phyloP scores from a whole-genome alignment of 2,113 vertebrate genomes.

The Echinops telfairi region DNA sequence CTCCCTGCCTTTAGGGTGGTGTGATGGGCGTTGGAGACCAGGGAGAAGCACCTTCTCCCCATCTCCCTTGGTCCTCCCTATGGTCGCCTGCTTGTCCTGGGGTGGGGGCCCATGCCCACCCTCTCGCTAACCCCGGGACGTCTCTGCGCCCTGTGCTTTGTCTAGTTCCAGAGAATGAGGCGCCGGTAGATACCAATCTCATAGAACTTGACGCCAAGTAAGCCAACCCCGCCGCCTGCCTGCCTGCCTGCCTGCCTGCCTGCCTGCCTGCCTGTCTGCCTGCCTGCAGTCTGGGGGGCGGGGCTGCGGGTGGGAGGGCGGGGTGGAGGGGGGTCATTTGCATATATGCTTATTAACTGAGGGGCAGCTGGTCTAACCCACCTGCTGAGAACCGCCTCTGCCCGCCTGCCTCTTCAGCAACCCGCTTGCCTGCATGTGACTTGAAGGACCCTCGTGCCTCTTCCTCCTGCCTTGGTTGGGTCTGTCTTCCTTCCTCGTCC shows the following conservation, averaged over 20 bases:
- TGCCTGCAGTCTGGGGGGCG: not conserved
- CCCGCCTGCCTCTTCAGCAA: constrained; percentile 77
- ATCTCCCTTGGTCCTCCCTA: not conserved
- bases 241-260: not conserved
- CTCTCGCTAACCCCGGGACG: constrained; percentile 49
- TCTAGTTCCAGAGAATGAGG: constrained; percentile 93
- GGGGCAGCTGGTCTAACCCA: constrained; percentile 48
- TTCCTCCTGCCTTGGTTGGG: constrained; percentile 78
- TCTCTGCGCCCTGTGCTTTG: constrained; percentile 71
- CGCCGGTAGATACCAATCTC: constrained; percentile 95
- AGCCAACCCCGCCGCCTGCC: constrained; percentile 77
- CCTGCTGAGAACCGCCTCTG: constrained; percentile 71
- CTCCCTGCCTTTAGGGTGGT: not conserved
- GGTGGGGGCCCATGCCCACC: not conserved
- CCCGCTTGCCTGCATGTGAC: constrained; percentile 80
- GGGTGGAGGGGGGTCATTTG: constrained; percentile 29
- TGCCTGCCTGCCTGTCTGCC: not conserved
- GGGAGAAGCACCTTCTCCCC: not conserved
- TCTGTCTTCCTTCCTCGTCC: constrained; percentile 74
- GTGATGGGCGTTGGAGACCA: not conserved
- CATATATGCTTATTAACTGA: constrained; percentile 69
- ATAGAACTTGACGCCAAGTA: constrained; percentile 98
- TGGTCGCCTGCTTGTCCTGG: not conserved
- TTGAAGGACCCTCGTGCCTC: constrained; percentile 78
- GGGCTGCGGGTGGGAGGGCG: accelerated